A percentile compares a stretch with the other conserved stretches of the same genome.
These are phyloP conservation scores for Sycophaga agraensis DNA, from an alignment of 1,140 invertebrate genomes.

Conservation along the genomic window DNA sequence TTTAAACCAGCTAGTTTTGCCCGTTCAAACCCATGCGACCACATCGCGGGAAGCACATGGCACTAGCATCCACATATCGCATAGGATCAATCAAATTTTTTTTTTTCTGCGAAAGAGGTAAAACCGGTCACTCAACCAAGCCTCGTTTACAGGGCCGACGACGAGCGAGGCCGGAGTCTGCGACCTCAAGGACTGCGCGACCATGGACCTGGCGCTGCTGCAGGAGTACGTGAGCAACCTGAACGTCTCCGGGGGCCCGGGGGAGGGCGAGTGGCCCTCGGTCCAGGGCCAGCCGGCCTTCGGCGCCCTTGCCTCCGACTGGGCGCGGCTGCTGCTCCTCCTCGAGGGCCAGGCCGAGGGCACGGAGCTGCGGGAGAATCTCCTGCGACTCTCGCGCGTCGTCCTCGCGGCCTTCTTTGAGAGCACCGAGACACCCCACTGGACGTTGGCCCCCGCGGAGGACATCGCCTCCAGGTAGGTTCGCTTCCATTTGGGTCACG, in stretches of 20 bases:
- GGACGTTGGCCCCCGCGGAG: too few relatives aligned
- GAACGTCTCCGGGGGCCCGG: neutral
- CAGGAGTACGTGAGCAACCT: neutral
- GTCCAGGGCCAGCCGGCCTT: conserved; percentile 31
- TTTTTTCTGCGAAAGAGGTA: too few relatives aligned
- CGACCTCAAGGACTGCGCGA: neutral
- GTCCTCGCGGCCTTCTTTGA: conserved; percentile 33
- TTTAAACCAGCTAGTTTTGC: too few relatives aligned
- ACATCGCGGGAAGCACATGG: too few relatives aligned
- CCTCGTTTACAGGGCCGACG: too few relatives aligned
- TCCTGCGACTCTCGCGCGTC: conserved; percentile 33
- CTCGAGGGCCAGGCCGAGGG: conserved; percentile 28
- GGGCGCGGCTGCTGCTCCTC: conserved; percentile 36
- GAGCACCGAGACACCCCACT: conserved; percentile 24
- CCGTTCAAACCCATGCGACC: too few relatives aligned
- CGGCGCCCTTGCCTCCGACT: conserved; percentile 36
- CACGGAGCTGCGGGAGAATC: conserved; percentile 32
- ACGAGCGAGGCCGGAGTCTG: too few relatives aligned
- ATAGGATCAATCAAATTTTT: too few relatives aligned
- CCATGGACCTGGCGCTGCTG: neutral
- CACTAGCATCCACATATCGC: too few relatives aligned
- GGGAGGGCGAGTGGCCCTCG: neutral
- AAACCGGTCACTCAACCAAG: too few relatives aligned
- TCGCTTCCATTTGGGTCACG: too few relatives aligned
- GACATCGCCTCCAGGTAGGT: too few relatives aligned